These are phyloP conservation scores for Austrofundulus limnaeus DNA, from an alignment of 2,113 vertebrate genomes.

Conservation along the genomic window DNA sequence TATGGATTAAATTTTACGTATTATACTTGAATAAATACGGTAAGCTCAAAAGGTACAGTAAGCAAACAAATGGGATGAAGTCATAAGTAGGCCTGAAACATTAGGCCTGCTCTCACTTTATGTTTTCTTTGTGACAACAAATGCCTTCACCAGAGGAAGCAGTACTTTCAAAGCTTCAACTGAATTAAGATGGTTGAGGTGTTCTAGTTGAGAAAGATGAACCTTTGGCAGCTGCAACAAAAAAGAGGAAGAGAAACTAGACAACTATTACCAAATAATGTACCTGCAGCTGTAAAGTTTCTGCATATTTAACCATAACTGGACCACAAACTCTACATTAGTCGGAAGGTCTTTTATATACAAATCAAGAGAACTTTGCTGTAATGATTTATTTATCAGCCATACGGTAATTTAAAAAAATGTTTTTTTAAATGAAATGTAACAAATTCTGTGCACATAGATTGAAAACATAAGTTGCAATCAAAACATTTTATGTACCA, in stretches of 20 bases:
- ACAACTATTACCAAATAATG: not conserved
- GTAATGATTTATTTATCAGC: not conserved
- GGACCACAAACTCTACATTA: not conserved
- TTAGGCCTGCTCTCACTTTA: not conserved
- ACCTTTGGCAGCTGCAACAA: not conserved
- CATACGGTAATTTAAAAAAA: not conserved
- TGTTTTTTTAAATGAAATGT: too few species aligned
- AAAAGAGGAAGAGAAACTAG: constrained; percentile 41
- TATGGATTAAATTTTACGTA: too few species aligned
- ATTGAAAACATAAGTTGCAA: not conserved
- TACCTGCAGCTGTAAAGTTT: not conserved
- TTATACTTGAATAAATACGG: too few species aligned
- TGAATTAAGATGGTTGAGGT: not conserved
- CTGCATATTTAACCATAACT: not conserved
- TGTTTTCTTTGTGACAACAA: not conserved
- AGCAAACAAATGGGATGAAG: too few species aligned
- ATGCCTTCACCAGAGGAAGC: constrained; percentile 6
- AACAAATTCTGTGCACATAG: too few species aligned
- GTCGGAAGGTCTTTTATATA: not conserved
- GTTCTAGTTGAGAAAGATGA: not conserved
- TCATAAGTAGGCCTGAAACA: too few species aligned
- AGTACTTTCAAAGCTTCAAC: not conserved
- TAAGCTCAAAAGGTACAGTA: too few species aligned
- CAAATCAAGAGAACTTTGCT: not conserved
- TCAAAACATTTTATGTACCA: not conserved